These are phyloP conservation scores for Drosophila athabasca DNA, from an alignment of 1,140 invertebrate species.

Conservation along the genomic window DNA sequence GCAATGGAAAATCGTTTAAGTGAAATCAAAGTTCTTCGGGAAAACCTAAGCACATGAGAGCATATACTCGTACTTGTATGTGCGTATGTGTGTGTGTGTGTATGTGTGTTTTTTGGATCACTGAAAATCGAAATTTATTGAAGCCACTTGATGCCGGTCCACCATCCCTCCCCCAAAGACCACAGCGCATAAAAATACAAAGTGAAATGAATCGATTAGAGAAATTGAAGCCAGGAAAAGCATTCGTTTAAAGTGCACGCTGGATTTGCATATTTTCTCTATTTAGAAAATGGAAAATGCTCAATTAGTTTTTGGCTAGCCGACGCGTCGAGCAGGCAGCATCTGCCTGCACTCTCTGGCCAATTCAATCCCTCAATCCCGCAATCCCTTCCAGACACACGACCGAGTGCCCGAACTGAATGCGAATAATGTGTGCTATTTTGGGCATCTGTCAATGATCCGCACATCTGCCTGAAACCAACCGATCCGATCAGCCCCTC, in stretches of 20 bases:
- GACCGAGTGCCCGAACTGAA: slow-evolving; percentile 8
- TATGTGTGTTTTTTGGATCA: slow-evolving; percentile 27
- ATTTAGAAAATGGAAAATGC: slow-evolving; percentile 10
- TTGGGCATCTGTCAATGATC: slow-evolving; percentile 49
- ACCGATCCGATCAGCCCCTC: slow-evolving; percentile 8
- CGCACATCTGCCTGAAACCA: slow-evolving; percentile 22
- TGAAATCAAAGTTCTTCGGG: slow-evolving; percentile 68
- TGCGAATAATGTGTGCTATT: slow-evolving; percentile 52
- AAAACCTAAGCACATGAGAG: slow-evolving; percentile 1
- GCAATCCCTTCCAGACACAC: slow-evolving; percentile 20
- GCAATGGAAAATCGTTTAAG: slow-evolving; percentile 47
- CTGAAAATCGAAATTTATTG: slow-evolving; percentile 46
- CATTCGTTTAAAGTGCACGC: slow-evolving; percentile 13
- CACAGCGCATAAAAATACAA: slow-evolving; percentile 26
- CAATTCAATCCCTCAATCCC: slow-evolving; percentile 36
- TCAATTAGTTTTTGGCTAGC: slow-evolving; percentile 21
- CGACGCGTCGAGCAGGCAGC: background rate
- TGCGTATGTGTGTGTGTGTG: too few relatives aligned
- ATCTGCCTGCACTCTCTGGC: slow-evolving; percentile 14
- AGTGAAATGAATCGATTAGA: slow-evolving; percentile 47
- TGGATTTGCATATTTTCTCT: slow-evolving; percentile 36
- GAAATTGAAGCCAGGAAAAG: slow-evolving; percentile 24
- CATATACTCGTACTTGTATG: background rate
- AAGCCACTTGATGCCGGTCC: slow-evolving; percentile 39
- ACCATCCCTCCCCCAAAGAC: too few relatives aligned